phyloP scores from a whole-genome alignment of 2,797 vertebrate species.

The Coregonus ussuriensis region DNA sequence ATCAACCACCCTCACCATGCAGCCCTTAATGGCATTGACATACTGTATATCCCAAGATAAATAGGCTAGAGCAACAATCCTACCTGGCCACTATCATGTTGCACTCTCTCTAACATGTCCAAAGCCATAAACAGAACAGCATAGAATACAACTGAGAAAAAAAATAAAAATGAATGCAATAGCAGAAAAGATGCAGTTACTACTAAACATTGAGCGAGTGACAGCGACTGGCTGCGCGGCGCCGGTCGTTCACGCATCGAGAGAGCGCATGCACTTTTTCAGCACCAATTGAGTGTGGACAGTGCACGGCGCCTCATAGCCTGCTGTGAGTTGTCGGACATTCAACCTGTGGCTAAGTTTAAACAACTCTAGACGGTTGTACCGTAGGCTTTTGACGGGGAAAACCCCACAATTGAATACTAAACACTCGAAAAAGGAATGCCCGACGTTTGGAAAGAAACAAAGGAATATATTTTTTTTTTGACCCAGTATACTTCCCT shows the following conservation, averaged over 20 bases:
- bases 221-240: slow-evolving; percentile 16
- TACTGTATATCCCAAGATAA: slow-evolving; percentile 32
- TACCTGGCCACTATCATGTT: background rate
- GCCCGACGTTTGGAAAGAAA: background rate
- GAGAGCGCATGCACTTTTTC: slow-evolving; percentile 48
- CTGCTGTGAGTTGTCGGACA: slow-evolving; percentile 55
- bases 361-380: slow-evolving; percentile 16
- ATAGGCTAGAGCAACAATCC: slow-evolving; percentile 19
- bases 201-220: slow-evolving; percentile 5
- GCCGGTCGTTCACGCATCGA: slow-evolving; percentile 20
- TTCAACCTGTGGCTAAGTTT: slow-evolving; percentile 76
- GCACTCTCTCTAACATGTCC: background rate
- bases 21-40: slow-evolving; percentile 17
- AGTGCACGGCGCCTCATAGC: slow-evolving; percentile 57
- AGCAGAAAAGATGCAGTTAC: background rate
- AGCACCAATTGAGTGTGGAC: slow-evolving; percentile 61
- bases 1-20: slow-evolving; percentile 25
- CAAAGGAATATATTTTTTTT: background rate
- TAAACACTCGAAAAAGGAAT: background rate
- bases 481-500: background rate
- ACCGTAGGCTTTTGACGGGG: background rate
- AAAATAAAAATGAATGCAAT: no score
- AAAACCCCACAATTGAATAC: background rate
- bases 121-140: background rate
- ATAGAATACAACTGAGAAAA: background rate